Evolutionary conservation across 2,113 vertebrate species (phyloP), one percentile per base, ranked within the genome.

Genomic region (Elephas maximus): DNA sequence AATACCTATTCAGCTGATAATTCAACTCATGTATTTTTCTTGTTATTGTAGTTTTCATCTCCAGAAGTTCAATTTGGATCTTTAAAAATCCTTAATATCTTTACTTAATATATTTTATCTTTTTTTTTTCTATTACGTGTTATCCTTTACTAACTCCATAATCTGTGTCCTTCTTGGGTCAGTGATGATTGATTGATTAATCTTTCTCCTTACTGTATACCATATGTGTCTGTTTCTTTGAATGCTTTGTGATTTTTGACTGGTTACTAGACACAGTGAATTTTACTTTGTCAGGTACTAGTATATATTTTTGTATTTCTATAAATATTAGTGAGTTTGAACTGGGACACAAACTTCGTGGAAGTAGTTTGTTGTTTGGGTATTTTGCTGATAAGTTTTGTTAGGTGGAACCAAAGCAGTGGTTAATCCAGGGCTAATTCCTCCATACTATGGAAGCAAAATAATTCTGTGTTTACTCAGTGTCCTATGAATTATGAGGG

Each of bases 401-500:
- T 76, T 88, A 48, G 73, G 2, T 77, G 26, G 21, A 73, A n/a
- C 23, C 24, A 91, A 44, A 8, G 1, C 0, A 15, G 30, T 21
- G 4, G 65, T 11, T 45, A 21, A 26, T 24, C 12, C 14, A 53
- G n/a, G 60, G 8, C 18, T 74, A 18, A 4, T n/a, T 74, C 30
- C 41, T 48, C 74, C 15, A 10, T 60, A 41, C 33, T 20, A 41
- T 21, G 33, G 30, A 62, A 28, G 9, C 14, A 79, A 10, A 73
- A 26, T 23, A 30, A 4, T 44, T 48, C 44, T 21, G 18, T 37
- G 12, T 37, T 6, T 69, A 23, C 17, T 9, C 17, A 33, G 4
- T 2, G 3, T 4, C 82, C 1, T 4, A 0, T 30, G 33, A 18
- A 24, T 18, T 51, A 33, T 10, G 24, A 21, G 18, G 18, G 17